Percentiles rank a stretch among this genome's conserved stretches.
Conservation (phyloP, 2,113 vertebrate genomes). For the Nibea albiflora region DNA sequence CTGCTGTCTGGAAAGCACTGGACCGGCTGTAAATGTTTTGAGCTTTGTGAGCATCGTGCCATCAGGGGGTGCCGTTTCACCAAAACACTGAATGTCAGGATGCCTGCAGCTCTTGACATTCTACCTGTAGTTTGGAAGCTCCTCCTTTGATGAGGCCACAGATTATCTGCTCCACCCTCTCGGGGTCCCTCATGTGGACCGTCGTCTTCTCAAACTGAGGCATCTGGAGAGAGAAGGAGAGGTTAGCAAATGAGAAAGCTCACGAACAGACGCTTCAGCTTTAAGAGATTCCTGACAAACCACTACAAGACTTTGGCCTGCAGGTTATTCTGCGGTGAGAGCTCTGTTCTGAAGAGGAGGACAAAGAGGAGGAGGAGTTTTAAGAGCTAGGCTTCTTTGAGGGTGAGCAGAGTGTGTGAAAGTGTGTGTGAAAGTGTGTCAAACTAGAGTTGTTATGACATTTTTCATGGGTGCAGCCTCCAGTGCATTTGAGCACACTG, state of each 20-base stretch:
- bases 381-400: no score
- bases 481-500: constrained; percentile 14
- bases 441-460: neutral
- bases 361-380: neutral
- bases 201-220: constrained; percentile 96
- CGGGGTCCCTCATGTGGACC: constrained; percentile 93
- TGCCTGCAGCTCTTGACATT: neutral
- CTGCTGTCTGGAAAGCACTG: no score
- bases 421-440: neutral
- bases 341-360: neutral
- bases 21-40: neutral
- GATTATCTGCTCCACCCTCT: constrained; percentile 95
- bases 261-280: neutral
- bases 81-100: neutral
- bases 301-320: neutral
- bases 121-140: constrained; percentile 95
- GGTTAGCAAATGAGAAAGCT: neutral
- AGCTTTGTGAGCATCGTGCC: neutral
- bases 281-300: neutral
- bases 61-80: constrained; percentile 1
- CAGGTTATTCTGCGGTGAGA: neutral
- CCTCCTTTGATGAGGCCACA: constrained; percentile 97
- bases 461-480: neutral
- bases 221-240: constrained; percentile 85
- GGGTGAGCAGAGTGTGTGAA: no score